A percentile compares a stretch with the other conserved stretches of the same genome.
These are phyloP conservation scores for Dreissena polymorpha DNA, from an alignment of 1,140 invertebrate species.

Conservation along the genomic window DNA sequence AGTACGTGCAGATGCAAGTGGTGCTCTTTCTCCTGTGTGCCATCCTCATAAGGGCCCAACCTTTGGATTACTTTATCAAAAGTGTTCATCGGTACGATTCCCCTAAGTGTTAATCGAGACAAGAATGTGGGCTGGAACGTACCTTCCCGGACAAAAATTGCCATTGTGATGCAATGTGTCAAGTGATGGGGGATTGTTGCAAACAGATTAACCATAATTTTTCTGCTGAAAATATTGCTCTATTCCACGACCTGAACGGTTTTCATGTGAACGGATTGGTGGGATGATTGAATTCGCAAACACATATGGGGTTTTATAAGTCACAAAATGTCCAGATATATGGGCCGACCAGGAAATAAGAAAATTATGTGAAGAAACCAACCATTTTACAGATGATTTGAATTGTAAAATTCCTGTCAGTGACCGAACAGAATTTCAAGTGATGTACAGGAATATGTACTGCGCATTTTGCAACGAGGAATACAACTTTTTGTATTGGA, in stretches of 20 bases:
- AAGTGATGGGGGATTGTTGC: slow-evolving; percentile 28
- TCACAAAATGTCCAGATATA: neutral
- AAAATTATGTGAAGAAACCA: neutral
- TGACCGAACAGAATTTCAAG: neutral
- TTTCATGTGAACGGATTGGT: too few relatives aligned
- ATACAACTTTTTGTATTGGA: slow-evolving; percentile 1
- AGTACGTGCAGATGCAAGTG: too few relatives aligned
- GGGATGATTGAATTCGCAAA: neutral
- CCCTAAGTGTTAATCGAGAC: too few relatives aligned
- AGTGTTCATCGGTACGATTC: too few relatives aligned
- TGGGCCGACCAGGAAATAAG: neutral
- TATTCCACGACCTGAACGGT: neutral
- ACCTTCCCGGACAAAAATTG: slow-evolving; percentile 37
- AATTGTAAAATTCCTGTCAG: slow-evolving; percentile 1
- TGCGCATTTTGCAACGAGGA: slow-evolving; percentile 10
- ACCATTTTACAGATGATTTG: neutral
- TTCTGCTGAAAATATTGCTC: too few relatives aligned
- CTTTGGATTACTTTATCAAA: too few relatives aligned
- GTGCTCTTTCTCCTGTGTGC: too few relatives aligned
- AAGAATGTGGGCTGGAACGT: too few relatives aligned
- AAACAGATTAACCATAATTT: neutral
- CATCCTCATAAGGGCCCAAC: too few relatives aligned
- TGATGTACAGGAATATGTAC: slow-evolving; percentile 25
- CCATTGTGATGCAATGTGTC: slow-evolving; percentile 31
- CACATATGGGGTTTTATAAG: neutral